A percentile compares a stretch with the other conserved stretches of the same genome.
These are phyloP conservation scores for Nesoenas mayeri DNA, from an alignment of 2,113 vertebrate species.

Conservation along the genomic window DNA sequence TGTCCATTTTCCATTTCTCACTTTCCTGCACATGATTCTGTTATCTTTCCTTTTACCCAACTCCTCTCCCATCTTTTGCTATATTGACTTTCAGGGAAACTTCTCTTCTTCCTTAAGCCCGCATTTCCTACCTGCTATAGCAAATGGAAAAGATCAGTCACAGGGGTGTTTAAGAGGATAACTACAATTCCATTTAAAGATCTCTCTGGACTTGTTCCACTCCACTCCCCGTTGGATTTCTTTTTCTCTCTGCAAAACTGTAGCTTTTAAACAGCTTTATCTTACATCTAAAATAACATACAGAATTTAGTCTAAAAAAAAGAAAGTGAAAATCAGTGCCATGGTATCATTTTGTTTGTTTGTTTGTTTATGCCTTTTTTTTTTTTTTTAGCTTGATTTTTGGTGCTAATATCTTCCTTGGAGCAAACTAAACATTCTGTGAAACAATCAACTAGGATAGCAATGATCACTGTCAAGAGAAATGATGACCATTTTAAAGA, in stretches of 20 bases:
- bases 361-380: not conserved
- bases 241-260: not conserved
- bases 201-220: not conserved
- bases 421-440: not conserved
- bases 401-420: not conserved
- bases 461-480: not conserved
- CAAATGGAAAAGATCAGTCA: not conserved
- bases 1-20: not conserved
- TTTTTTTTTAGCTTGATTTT: not conserved
- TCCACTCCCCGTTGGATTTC: not conserved
- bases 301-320: not conserved
- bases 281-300: not conserved
- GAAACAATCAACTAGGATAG: not conserved
- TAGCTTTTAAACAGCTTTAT: not conserved
- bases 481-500: not conserved
- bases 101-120: not conserved
- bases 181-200: not conserved
- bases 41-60: not conserved
- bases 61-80: not conserved
- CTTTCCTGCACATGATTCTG: not conserved
- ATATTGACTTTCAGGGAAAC: not conserved
- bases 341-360: not conserved
- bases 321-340: not conserved
- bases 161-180: not conserved
- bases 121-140: not conserved